Evolutionary conservation across 2,797 vertebrate species (phyloP), one percentile per base, ranked within the genome.

Genomic region (Megalops cyprinoides): DNA sequence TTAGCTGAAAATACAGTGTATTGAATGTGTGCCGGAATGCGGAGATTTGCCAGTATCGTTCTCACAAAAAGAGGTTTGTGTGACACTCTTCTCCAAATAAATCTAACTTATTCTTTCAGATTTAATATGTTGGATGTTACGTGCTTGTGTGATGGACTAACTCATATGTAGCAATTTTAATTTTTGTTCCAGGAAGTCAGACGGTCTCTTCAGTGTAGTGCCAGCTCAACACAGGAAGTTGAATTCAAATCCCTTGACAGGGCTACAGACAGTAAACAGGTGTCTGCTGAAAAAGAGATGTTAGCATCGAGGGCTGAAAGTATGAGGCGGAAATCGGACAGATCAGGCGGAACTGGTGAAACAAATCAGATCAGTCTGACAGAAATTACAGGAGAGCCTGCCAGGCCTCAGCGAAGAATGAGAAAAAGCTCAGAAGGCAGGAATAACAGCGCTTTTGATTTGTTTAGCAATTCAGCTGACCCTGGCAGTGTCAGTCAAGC

Each of bases 151-250:
- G 67, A 67, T 67, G 31, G 15, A 58, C n/a, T n/a, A n/a, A 3
- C 9, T 5, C 23, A 58, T 39, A 34, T 28, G 7, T 44, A 74
- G 37, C 15, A 80, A 28, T 44, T 44, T n/a, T 39, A 58, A 12
- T 15, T 77, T 80, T 58, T 69, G 25, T 77, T 82, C 55, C 81
- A 95, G 95, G 89, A 84, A 81, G 88, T n/a, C 79, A 89, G 85
- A 78, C 84, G 92, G 90, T 87, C 93, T 14, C 85, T 93, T 44
- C 81, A 92, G 31, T 84, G 90, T 87, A 92, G 91, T 89, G 90
- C 93, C 39, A 87, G 92, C 75, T 91, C 92, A 25, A 87, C 74
- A 86, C 82, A 51, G 79, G 49, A 84, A 80, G 3, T 84, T 62
- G 88, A 91, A 31, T n/a, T 84, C 83, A 93, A 60, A 86, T 88